Conservation (phyloP, 2,113 vertebrate genomes). For the Loxodonta africana region DNA sequence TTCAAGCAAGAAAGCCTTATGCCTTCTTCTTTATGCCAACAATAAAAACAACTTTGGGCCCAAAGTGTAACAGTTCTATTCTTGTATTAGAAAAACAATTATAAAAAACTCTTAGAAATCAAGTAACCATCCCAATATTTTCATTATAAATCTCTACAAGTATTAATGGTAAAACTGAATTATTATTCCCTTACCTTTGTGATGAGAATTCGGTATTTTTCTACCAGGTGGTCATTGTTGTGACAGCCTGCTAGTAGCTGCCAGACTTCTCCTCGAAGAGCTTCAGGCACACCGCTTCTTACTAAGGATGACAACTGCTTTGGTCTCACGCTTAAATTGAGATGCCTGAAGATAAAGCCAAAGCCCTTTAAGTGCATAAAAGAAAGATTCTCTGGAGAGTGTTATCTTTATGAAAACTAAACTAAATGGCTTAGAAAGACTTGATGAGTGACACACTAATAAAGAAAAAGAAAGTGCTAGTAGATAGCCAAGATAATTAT, state of each 20-base stretch:
- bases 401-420: slow-evolving; percentile 58
- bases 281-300: slow-evolving; percentile 97
- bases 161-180: not conserved
- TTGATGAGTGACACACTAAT: not conserved
- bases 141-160: not conserved
- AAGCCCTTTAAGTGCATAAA: slow-evolving; percentile 22
- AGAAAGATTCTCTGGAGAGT: not conserved
- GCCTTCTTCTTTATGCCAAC: slow-evolving; percentile 29
- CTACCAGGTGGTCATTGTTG: slow-evolving; percentile 97
- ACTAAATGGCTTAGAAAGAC: slow-evolving; percentile 48
- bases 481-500: not conserved
- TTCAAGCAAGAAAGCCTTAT: slow-evolving; percentile 28
- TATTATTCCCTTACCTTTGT: slow-evolving; percentile 93
- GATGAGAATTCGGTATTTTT: slow-evolving; percentile 99
- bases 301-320: slow-evolving; percentile 95
- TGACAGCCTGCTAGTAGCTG: slow-evolving; percentile 99
- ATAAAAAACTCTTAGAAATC: slow-evolving; percentile 2
- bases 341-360: slow-evolving; percentile 91
- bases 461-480: slow-evolving; percentile 11
- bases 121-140: not conserved
- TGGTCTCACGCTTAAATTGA: slow-evolving; percentile 96
- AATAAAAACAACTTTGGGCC: not conserved
- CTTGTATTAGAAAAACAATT: slow-evolving; percentile 35
- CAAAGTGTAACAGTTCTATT: slow-evolving; percentile 14
- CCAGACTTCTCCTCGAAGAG: slow-evolving; percentile 98